These are phyloP conservation scores for Steromphala cineraria DNA, from an alignment of 2,888 invertebrate species.

Conservation along the genomic window DNA sequence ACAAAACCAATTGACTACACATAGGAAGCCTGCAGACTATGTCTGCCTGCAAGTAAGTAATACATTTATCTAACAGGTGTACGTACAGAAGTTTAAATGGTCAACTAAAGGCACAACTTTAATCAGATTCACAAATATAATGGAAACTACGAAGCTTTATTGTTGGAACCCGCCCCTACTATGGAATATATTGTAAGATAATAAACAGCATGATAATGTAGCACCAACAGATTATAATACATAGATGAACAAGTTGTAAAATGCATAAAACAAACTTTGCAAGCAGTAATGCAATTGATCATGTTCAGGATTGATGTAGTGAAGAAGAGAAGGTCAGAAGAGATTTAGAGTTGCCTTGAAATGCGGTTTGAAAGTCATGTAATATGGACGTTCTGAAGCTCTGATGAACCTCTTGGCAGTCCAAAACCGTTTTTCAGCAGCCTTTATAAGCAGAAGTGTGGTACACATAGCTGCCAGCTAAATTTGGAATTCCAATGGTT, in stretches of 20 bases:
- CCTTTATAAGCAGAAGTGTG: too few species aligned
- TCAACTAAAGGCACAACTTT: conserved; percentile 19
- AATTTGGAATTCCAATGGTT: too few species aligned
- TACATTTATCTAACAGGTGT: neutral
- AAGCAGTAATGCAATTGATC: too few species aligned
- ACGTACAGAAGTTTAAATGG: conserved; percentile 6
- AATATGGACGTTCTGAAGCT: too few species aligned
- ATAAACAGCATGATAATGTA: conserved; percentile 16
- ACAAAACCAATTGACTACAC: neutral
- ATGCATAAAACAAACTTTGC: neutral
- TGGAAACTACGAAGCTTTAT: conserved; percentile 13
- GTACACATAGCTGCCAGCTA: too few species aligned
- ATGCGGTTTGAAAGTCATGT: too few species aligned
- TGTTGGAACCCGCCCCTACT: conserved; percentile 1
- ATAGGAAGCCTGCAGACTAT: neutral
- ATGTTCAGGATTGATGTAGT: too few species aligned
- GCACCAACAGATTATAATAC: conserved; percentile 17
- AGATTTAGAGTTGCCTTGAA: too few species aligned
- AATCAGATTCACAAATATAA: conserved; percentile 7
- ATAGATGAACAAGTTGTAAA: conserved; percentile 12
- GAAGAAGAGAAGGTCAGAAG: too few species aligned
- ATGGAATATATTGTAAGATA: conserved; percentile 13
- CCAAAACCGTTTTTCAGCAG: too few species aligned
- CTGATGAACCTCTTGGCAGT: too few species aligned
- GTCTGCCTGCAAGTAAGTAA: conserved; percentile 1